These are phyloP conservation scores for Matsumurasca onukii DNA, from an alignment of 1,140 invertebrate species.

Conservation along the genomic window DNA sequence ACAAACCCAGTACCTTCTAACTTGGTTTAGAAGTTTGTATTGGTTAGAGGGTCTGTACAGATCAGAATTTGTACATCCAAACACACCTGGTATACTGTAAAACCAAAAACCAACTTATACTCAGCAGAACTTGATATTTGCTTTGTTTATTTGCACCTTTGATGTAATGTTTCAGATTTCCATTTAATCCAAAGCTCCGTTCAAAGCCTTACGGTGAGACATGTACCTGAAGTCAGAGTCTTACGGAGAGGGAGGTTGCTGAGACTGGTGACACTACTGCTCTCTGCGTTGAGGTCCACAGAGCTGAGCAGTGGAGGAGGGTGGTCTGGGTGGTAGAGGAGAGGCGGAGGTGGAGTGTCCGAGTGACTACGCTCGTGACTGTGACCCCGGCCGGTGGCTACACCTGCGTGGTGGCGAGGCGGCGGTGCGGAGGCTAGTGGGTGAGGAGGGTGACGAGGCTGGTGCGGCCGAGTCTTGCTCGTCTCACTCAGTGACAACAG, in stretches of 20 bases:
- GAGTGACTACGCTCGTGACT: slow-evolving; percentile 86
- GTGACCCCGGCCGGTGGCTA: slow-evolving; percentile 47
- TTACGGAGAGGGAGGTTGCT: slow-evolving; percentile 86
- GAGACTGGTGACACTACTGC: slow-evolving; percentile 91
- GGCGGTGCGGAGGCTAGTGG: slow-evolving; percentile 52
- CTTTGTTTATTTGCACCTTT: too few species aligned
- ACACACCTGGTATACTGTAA: too few species aligned
- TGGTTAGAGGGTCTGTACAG: too few species aligned
- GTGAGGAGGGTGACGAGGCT: slow-evolving; percentile 64
- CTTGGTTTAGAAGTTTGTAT: too few species aligned
- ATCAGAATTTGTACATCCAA: too few species aligned
- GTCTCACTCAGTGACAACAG: slow-evolving; percentile 84
- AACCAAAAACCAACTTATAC: too few species aligned
- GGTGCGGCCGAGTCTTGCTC: slow-evolving; percentile 84
- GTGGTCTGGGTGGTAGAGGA: slow-evolving; percentile 51
- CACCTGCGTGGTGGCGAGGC: slow-evolving; percentile 58
- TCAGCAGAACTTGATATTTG: too few species aligned
- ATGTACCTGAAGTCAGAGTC: slow-evolving; percentile 81
- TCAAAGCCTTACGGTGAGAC: too few species aligned
- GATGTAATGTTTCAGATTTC: too few species aligned
- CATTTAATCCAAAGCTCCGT: too few species aligned
- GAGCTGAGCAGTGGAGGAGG: slow-evolving; percentile 59
- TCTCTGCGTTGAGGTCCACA: slow-evolving; percentile 90
- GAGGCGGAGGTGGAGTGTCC: slow-evolving; percentile 77
- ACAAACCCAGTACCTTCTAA: too few species aligned